Conservation (phyloP, 2,888 invertebrate genomes). For the Rhynchonema sp. region DNA sequence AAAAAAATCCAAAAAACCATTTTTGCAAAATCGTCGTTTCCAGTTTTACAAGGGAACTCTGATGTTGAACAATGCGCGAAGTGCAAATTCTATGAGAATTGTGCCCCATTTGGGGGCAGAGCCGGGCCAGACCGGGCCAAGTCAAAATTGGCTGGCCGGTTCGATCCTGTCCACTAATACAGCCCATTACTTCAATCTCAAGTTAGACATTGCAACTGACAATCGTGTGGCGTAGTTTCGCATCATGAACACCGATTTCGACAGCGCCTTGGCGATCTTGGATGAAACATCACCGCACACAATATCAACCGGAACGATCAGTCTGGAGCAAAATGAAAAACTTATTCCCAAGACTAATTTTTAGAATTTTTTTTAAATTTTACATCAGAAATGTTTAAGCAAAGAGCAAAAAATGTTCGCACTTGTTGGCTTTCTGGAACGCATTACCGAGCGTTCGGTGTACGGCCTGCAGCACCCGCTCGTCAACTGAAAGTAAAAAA, state of each 20-base stretch:
- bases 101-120: too few relatives aligned
- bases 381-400: too few relatives aligned
- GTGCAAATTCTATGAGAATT: too few relatives aligned
- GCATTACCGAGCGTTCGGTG: conserved; percentile 49
- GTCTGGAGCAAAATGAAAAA: not conserved
- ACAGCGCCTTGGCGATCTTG: not conserved
- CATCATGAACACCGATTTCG: conserved; percentile 33
- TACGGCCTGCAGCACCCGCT: conserved; percentile 48
- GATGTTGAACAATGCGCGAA: too few relatives aligned
- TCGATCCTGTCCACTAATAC: not conserved
- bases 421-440: conserved; percentile 25
- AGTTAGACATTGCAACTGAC: not conserved
- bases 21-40: too few relatives aligned
- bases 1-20: too few relatives aligned
- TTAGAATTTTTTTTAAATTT: too few relatives aligned
- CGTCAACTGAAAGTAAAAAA: conserved; percentile 63
- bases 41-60: not conserved
- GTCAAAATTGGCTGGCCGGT: too few relatives aligned
- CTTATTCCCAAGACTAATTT: too few relatives aligned
- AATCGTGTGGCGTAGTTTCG: not conserved
- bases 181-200: too few relatives aligned
- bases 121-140: too few relatives aligned
- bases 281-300: not conserved
- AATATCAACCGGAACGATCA: not conserved
- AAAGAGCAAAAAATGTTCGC: too few relatives aligned